Percentiles rank a stretch among this genome's conserved stretches.
Conservation (phyloP, 2,888 invertebrate species). For the Furcula furcula region DNA sequence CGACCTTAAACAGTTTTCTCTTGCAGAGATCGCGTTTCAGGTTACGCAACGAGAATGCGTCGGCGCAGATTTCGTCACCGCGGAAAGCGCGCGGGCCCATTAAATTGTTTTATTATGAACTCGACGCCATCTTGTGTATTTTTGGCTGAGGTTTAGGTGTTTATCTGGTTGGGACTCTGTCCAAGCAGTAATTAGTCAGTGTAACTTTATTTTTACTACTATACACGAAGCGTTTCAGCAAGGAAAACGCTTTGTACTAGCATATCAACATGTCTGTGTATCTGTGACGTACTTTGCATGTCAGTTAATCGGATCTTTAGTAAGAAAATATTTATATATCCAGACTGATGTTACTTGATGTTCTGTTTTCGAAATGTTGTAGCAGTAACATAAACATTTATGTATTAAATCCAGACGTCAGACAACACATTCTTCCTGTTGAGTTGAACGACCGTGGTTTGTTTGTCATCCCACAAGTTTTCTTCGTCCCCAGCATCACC, state of each 20-base stretch:
- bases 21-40: constrained; percentile 72
- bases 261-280: too few species aligned
- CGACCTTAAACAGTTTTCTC: constrained; percentile 72
- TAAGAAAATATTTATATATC: constrained; percentile 13
- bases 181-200: constrained; percentile 78
- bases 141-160: constrained; percentile 80
- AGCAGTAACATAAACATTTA: constrained; percentile 28
- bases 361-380: constrained; percentile 19
- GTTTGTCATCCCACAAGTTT: constrained; percentile 64
- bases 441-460: constrained; percentile 56
- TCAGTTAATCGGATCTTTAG: constrained; percentile 10
- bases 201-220: constrained; percentile 65
- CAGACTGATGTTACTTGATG: constrained; percentile 8
- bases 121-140: constrained; percentile 80
- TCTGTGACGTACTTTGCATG: constrained; percentile 4
- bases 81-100: constrained; percentile 81
- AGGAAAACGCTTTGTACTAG: constrained; percentile 25
- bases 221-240: constrained; percentile 37
- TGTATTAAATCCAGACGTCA: constrained; percentile 32
- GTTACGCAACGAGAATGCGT: constrained; percentile 76
- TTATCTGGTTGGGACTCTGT: constrained; percentile 79
- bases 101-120: constrained; percentile 82
- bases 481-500: constrained; percentile 57
- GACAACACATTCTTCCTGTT: constrained; percentile 41
- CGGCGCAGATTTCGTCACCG: constrained; percentile 79